Percentiles rank a stretch among this genome's conserved stretches.
Evolutionary conservation across 23 tunicate species (phyloP).

Genomic region (Corella eumyota): DNA sequence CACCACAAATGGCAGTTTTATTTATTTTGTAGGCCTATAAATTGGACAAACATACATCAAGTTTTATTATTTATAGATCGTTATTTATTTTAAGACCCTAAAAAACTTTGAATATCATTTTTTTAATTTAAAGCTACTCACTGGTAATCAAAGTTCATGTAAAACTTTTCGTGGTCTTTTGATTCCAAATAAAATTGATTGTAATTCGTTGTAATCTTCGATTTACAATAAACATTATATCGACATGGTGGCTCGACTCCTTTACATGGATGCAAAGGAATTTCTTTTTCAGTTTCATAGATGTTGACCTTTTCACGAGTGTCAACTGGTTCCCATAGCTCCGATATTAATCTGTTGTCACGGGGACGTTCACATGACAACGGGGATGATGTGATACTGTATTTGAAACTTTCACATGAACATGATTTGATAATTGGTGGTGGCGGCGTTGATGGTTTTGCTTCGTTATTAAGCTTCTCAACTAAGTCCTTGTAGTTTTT

Average conservation of each 20-base stretch:
- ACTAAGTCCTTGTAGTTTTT: conserved; percentile 18
- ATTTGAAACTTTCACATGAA: conserved; percentile 11
- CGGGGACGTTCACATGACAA: conserved; percentile 24
- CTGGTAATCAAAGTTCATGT: conserved; percentile 46
- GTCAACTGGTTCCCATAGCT: conserved; percentile 29
- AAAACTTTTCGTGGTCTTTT: conserved; percentile 57
- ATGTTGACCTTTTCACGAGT: conserved; percentile 12
- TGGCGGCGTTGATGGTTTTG: not conserved
- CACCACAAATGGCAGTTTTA: too few relatives aligned
- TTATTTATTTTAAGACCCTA: too few relatives aligned
- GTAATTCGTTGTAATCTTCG: conserved; percentile 5
- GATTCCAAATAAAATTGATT: conserved; percentile 74
- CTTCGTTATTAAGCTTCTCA: not conserved
- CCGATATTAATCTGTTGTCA: too few relatives aligned
- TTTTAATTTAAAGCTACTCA: too few relatives aligned
- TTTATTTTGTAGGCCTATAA: too few relatives aligned
- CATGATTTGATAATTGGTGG: conserved; percentile 1
- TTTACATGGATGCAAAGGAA: not conserved
- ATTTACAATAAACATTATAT: conserved; percentile 18
- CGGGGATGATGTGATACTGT: conserved; percentile 8
- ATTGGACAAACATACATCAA: too few relatives aligned
- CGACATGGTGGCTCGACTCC: conserved; percentile 21
- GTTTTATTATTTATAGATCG: too few relatives aligned
- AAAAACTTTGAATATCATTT: too few relatives aligned
- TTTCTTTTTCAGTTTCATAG: not conserved